Conservation (phyloP, 2,797 vertebrate species). For the Paramormyrops hopkinsi region DNA sequence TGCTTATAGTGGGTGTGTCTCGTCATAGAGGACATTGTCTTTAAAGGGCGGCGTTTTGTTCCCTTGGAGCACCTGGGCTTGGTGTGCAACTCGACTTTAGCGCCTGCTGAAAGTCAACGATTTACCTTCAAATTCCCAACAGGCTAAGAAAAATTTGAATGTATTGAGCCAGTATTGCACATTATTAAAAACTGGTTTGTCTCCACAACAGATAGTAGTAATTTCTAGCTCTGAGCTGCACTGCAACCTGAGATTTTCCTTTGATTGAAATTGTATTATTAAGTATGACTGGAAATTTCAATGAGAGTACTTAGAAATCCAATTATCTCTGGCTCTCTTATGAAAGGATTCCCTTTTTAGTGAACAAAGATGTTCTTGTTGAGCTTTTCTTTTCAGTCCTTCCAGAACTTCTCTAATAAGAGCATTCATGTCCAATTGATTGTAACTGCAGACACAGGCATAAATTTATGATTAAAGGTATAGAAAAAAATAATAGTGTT, state of each 20-base stretch:
- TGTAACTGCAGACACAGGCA: background rate
- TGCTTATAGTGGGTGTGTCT: background rate
- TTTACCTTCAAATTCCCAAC: background rate
- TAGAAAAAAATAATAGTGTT: background rate
- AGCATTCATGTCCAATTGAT: background rate
- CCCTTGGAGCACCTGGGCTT: background rate
- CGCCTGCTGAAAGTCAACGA: background rate
- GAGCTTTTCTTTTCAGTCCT: background rate
- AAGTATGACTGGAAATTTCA: conserved; percentile 16
- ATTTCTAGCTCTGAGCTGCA: conserved; percentile 1
- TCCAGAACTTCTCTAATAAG: background rate
- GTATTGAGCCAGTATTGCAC: background rate
- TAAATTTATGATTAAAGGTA: background rate
- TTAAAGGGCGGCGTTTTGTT: background rate
- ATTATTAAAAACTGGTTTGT: conserved; percentile 1
- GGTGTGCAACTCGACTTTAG: background rate
- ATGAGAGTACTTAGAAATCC: conserved; percentile 18
- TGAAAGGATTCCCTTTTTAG: conserved; percentile 11
- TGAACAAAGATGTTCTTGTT: background rate
- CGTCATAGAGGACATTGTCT: background rate
- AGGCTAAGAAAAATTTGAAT: background rate
- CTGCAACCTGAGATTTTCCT: conserved; percentile 9
- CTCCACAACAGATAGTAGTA: background rate
- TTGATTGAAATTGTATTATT: conserved; percentile 13
- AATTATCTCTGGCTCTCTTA: conserved; percentile 18